These are phyloP conservation scores for Cynopterus brachyotis DNA, from an alignment of 2,113 vertebrate species.

Conservation along the genomic window DNA sequence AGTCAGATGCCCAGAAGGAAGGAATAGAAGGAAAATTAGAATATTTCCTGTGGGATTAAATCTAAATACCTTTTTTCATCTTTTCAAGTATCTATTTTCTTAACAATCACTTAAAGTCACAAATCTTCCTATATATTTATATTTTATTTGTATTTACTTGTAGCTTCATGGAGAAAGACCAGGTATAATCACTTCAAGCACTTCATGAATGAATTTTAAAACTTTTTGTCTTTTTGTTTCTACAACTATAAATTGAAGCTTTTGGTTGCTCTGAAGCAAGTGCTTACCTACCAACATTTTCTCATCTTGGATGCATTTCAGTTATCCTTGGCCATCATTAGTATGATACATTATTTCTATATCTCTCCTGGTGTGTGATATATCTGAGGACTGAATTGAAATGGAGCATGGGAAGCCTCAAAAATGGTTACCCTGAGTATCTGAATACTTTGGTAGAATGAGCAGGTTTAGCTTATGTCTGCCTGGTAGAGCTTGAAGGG, in stretches of 20 bases:
- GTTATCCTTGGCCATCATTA: background rate
- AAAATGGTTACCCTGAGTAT: background rate
- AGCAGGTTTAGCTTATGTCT: background rate
- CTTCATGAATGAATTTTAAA: background rate
- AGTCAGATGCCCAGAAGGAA: background rate
- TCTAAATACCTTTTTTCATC: constrained; percentile 16
- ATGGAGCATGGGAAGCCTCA: background rate
- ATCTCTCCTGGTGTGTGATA: background rate
- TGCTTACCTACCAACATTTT: background rate
- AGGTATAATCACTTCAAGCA: background rate
- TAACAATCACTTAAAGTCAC: constrained; percentile 15
- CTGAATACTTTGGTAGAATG: background rate
- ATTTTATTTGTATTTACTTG: constrained; percentile 8
- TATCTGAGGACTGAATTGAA: background rate
- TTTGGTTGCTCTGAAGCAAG: background rate
- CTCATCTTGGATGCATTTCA: background rate
- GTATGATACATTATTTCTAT: background rate
- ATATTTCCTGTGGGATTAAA: constrained; percentile 6
- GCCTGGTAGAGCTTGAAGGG: background rate
- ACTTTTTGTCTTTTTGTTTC: constrained; percentile 32
- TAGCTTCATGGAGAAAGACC: constrained; percentile 12
- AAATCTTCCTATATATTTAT: constrained; percentile 7
- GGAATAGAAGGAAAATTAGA: constrained; percentile 15
- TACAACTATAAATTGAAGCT: background rate
- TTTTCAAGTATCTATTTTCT: constrained; percentile 22